Evolutionary conservation across 2,888 invertebrate species (phyloP).

Genomic region (Ornithoptera alexandrae): DNA sequence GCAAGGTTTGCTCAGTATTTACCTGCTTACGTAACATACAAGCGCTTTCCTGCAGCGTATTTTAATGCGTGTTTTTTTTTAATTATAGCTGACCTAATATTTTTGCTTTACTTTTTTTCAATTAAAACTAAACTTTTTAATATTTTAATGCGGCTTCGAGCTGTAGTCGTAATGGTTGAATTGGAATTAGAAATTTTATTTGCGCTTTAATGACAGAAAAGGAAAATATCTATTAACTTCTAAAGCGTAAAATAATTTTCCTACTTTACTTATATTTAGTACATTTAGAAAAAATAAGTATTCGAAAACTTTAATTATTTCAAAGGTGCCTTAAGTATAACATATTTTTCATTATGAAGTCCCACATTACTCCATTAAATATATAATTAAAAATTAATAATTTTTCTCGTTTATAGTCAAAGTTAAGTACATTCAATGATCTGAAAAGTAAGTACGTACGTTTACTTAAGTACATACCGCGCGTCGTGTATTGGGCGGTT

Average conservation of each 20-base stretch:
- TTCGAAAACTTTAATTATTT: too few relatives aligned
- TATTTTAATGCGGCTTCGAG: slow-evolving; percentile 14
- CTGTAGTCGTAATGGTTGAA: slow-evolving; percentile 7
- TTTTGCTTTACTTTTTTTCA: slow-evolving; percentile 23
- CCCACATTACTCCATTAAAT: too few relatives aligned
- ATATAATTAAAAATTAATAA: too few relatives aligned
- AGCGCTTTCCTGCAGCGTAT: slow-evolving; percentile 23
- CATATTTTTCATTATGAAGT: too few relatives aligned
- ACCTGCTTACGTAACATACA: slow-evolving; percentile 23
- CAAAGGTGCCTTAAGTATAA: too few relatives aligned
- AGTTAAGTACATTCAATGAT: neutral
- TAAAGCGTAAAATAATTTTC: neutral
- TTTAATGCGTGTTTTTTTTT: slow-evolving; percentile 24
- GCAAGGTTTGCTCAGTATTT: slow-evolving; percentile 18
- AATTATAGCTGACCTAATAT: slow-evolving; percentile 31
- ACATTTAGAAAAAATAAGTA: too few relatives aligned
- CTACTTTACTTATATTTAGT: neutral
- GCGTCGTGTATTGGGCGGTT: slow-evolving; percentile 9
- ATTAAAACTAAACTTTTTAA: slow-evolving; percentile 24
- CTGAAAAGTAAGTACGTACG: neutral
- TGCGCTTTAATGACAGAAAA: neutral
- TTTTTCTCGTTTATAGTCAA: too few relatives aligned
- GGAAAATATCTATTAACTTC: neutral
- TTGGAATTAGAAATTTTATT: slow-evolving; percentile 4
- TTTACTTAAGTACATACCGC: slow-evolving; percentile 2